These are phyloP conservation scores for Xiphophorus couchianus DNA, from an alignment of 2,113 vertebrate species.

Conservation along the genomic window DNA sequence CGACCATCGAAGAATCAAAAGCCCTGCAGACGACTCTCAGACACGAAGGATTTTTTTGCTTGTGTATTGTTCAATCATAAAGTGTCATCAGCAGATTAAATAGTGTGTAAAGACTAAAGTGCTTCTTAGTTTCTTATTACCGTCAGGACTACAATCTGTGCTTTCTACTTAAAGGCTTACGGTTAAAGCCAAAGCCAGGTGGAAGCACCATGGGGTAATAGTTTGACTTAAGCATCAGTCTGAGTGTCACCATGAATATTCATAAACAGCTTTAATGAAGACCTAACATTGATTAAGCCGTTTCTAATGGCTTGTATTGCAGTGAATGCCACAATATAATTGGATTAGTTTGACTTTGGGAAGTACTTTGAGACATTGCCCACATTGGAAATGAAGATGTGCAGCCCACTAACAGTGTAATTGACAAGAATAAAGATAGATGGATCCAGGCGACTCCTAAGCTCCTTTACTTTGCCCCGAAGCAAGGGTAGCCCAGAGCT, in stretches of 20 bases:
- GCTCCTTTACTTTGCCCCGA: conserved; percentile 48
- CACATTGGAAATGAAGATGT: conserved; percentile 72
- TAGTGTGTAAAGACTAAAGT: conserved; percentile 25
- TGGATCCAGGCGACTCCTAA: conserved; percentile 54
- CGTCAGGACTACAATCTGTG: conserved; percentile 33
- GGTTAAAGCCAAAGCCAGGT: conserved; percentile 54
- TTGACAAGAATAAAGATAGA: conserved; percentile 78
- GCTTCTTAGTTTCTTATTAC: conserved; percentile 31
- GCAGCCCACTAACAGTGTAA: conserved; percentile 64
- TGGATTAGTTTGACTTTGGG: conserved; percentile 78
- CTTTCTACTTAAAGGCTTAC: conserved; percentile 37
- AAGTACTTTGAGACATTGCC: conserved; percentile 73
- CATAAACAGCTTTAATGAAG: conserved; percentile 74
- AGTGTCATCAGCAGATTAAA: conserved; percentile 39
- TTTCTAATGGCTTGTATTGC: conserved; percentile 69
- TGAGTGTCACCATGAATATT: conserved; percentile 71
- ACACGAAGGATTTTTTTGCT: not conserved
- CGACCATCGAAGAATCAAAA: conserved; percentile 27
- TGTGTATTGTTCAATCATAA: conserved; percentile 26
- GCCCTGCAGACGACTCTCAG: conserved; percentile 14
- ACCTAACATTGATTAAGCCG: conserved; percentile 73
- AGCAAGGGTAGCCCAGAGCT: conserved; percentile 50
- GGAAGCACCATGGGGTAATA: conserved; percentile 53
- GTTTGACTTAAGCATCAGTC: conserved; percentile 47
- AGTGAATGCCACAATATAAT: conserved; percentile 68